Conservation (phyloP, 2,888 invertebrate genomes). For the Sepioteuthis lessoniana region DNA sequence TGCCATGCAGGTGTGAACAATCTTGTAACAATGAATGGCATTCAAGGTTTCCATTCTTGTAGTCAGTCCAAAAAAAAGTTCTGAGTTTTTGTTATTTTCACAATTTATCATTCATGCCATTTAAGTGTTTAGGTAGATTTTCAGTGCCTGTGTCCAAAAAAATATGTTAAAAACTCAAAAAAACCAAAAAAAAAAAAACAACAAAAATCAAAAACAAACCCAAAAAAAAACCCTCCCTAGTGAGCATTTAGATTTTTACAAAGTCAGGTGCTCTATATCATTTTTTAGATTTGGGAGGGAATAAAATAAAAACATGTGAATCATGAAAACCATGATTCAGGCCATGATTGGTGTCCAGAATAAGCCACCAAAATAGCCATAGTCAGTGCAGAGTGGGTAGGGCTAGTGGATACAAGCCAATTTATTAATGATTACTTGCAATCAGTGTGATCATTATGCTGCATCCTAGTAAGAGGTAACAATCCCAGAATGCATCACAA, state of each 20-base stretch:
- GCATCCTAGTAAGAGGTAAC: conserved; percentile 5
- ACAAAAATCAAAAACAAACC: background rate
- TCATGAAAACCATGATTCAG: background rate
- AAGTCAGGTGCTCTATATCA: background rate
- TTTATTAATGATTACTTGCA: background rate
- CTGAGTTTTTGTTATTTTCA: background rate
- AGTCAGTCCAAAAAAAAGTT: background rate
- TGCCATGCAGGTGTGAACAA: background rate
- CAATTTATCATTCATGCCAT: background rate
- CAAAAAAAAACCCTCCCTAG: background rate
- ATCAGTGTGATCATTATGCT: background rate
- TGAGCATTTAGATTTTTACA: background rate
- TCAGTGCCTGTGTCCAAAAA: background rate
- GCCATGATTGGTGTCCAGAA: background rate
- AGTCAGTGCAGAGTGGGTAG: background rate
- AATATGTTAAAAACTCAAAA: background rate
- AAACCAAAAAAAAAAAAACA: background rate
- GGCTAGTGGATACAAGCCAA: background rate
- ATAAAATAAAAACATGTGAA: background rate
- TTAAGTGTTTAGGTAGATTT: background rate
- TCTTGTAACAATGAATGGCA: conserved; percentile 23
- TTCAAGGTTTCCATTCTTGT: background rate
- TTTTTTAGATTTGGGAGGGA: conserved; percentile 14
- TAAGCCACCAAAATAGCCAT: background rate
- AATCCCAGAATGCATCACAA: conserved; percentile 33